These are phyloP conservation scores for Hermaeophaga mercurialis DNA, from an alignment of 2,888 invertebrate genomes.

Conservation along the genomic window DNA sequence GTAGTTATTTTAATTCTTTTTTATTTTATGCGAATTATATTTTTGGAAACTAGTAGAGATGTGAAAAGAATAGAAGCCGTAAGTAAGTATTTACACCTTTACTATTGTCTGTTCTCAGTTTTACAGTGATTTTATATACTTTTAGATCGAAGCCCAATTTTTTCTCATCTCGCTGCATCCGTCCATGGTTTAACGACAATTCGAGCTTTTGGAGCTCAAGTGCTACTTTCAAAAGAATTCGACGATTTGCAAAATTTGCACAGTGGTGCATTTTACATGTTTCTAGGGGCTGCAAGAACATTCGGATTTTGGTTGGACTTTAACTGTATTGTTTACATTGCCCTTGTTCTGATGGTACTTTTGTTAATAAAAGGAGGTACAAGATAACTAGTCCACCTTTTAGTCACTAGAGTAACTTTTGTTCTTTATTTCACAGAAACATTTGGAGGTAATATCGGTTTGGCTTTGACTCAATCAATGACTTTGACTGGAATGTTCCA, in stretches of 20 bases:
- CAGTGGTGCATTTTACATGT: constrained; percentile 75
- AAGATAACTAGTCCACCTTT: constrained; percentile 2
- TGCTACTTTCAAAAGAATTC: constrained; percentile 66
- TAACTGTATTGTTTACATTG: constrained; percentile 68
- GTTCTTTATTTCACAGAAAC: no score
- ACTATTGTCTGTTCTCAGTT: neutral
- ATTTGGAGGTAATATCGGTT: constrained; percentile 54
- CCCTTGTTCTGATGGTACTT: constrained; percentile 66
- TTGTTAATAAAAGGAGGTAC: constrained; percentile 65
- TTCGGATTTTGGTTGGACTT: constrained; percentile 74
- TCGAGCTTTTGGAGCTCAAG: constrained; percentile 70
- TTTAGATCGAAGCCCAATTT: constrained; percentile 77
- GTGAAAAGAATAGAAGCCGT: constrained; percentile 73
- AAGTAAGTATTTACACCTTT: constrained; percentile 60
- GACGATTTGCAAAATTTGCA: constrained; percentile 68
- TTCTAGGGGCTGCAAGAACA: constrained; percentile 66
- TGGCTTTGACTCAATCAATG: constrained; percentile 55
- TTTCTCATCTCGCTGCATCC: constrained; percentile 74
- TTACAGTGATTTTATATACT: constrained; percentile 21
- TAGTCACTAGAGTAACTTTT: no score
- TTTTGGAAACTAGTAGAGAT: constrained; percentile 74
- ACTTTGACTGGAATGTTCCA: constrained; percentile 67
- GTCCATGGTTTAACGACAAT: constrained; percentile 78
- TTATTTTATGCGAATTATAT: constrained; percentile 69
- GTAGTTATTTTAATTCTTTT: constrained; percentile 69